These are phyloP conservation scores for Bursaphelenchus okinawaensis DNA, from an alignment of 2,888 invertebrate species.

Conservation along the genomic window DNA sequence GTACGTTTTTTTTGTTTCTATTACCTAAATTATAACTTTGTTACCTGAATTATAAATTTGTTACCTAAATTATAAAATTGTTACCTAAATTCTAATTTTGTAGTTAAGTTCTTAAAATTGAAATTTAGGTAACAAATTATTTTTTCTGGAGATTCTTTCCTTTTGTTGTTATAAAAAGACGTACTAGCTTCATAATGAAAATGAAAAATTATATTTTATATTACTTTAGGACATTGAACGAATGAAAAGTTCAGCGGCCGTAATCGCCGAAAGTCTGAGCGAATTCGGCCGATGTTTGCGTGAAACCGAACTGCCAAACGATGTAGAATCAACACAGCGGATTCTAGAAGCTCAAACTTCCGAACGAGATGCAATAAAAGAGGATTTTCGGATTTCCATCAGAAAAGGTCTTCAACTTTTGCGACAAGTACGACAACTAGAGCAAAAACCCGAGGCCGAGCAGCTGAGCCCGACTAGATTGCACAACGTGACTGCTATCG, in stretches of 20 bases:
- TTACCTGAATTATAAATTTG: too few relatives aligned
- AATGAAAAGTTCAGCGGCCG: constrained; percentile 82
- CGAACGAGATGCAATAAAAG: constrained; percentile 57
- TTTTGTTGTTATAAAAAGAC: neutral
- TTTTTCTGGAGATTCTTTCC: neutral
- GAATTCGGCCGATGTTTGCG: constrained; percentile 80
- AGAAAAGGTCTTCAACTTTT: constrained; percentile 82
- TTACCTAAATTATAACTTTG: too few relatives aligned
- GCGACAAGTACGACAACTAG: constrained; percentile 62
- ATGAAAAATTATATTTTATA: neutral
- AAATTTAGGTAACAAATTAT: too few relatives aligned
- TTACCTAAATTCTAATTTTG: too few relatives aligned
- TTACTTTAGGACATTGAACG: constrained; percentile 79
- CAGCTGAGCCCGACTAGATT: constrained; percentile 59
- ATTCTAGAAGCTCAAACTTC: constrained; percentile 75
- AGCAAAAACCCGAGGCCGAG: constrained; percentile 47
- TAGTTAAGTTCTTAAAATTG: too few relatives aligned
- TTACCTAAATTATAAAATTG: too few relatives aligned
- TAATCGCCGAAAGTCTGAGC: constrained; percentile 79
- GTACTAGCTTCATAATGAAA: too few relatives aligned
- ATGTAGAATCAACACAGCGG: constrained; percentile 80
- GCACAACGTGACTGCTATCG: constrained; percentile 80
- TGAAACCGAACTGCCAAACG: constrained; percentile 84
- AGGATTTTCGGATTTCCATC: constrained; percentile 78
- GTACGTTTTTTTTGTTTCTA: too few relatives aligned